A percentile compares a stretch with the other conserved stretches of the same genome.
Conservation (phyloP, 2,113 vertebrate species). For the Oenanthe oenanthe region DNA sequence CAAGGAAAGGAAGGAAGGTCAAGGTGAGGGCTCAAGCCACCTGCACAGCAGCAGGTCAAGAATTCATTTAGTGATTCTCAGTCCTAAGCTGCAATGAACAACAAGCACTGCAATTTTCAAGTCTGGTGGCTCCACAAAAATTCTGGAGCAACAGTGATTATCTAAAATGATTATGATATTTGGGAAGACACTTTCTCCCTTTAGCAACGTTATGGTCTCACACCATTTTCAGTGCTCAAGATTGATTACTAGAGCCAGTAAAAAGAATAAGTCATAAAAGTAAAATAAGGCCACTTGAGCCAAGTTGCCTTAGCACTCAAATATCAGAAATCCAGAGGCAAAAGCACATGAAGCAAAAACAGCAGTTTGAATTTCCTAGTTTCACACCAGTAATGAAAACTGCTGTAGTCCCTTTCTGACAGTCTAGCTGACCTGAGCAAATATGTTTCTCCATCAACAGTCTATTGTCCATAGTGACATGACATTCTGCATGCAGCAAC, state of each 20-base stretch:
- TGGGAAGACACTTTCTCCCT: background rate
- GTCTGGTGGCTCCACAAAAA: background rate
- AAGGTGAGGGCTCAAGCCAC: background rate
- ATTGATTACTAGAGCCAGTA: background rate
- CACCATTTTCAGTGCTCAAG: background rate
- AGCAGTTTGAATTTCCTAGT: background rate
- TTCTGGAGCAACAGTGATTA: background rate
- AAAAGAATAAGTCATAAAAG: background rate
- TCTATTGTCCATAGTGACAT: background rate
- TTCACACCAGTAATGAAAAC: background rate
- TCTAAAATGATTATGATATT: background rate
- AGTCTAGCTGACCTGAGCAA: background rate
- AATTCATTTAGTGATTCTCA: background rate
- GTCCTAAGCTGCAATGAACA: background rate
- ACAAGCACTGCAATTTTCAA: background rate
- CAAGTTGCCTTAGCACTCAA: background rate
- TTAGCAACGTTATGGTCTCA: background rate
- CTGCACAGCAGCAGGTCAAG: rapidly evolving
- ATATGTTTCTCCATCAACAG: background rate
- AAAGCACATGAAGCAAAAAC: background rate
- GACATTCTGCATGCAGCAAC: background rate
- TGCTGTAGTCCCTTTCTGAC: background rate
- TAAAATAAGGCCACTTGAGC: background rate
- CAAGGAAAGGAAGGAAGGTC: background rate
- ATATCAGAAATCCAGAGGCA: background rate